Base-by-base conservation (phyloP, 1,140 invertebrate species). In the Drosophila orena region DNA sequence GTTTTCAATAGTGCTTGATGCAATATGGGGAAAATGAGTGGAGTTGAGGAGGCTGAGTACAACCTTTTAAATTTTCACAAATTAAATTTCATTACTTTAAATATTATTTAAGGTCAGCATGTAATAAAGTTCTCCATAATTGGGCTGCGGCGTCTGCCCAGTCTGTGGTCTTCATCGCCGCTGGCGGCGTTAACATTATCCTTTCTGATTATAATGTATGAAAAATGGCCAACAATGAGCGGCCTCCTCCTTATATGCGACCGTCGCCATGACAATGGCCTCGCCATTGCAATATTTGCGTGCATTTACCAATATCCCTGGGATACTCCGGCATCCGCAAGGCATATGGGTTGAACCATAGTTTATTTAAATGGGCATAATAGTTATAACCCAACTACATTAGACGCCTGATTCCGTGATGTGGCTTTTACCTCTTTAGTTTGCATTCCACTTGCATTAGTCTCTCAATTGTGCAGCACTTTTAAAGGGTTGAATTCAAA, bases 191-290 rank as follows among this genome's bases (percentile, higher is more conserved):
- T 79, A 79, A 81, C 66, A 79, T 81, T 88, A 86, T 83, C 76
- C 83, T 58, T 81, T 46, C 83, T 88, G 83, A 88, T 88, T 88
- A 88, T 83, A 55, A 56, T 60, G 53, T 77, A 83, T 88, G 83
- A 88, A 79, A 86, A 77, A 86, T 79, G 84, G 76, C 66, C 79
- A 65, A 46, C 55, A 61, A 60, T 50, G 61, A 77, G 46, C 62
- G 10, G 56, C 11, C 35, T 46, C 15, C 40, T 49, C 47, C 47
- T 54, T 44, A 34, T 52, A 42, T 62, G 61, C 35, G 20, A 64
- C 44, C 64, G 49, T 27, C 37, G 57, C 56, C 40, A 75, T 75
- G 58, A 49, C 42, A 72, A 47, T 68, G 70, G 60, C 53, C 42
- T 50, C 15, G 71, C 46, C 17, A 22, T 10, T 47, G 78, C 49